Percentiles rank a stretch among this genome's conserved stretches.
Conservation (phyloP, 2,797 vertebrate genomes). For the Streptopelia turtur region DNA sequence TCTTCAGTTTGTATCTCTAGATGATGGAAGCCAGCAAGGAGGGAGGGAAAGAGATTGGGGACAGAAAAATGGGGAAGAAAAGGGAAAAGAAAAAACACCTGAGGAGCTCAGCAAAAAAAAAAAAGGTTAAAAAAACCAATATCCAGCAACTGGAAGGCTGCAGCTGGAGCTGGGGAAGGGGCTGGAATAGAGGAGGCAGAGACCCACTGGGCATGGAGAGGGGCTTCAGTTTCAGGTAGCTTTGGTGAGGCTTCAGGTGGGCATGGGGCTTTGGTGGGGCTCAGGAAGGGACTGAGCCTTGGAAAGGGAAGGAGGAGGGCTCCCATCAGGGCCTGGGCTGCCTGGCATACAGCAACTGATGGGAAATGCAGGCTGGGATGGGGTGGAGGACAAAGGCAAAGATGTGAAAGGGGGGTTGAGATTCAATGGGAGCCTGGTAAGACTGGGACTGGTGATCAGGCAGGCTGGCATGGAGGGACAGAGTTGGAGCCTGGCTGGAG, state of each 20-base stretch:
- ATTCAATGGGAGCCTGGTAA: not conserved
- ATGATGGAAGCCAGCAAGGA: not conserved
- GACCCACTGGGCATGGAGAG: not conserved
- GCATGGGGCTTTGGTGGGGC: not conserved
- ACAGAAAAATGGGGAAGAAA: not conserved
- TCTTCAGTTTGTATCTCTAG: not conserved
- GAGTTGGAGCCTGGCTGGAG: not conserved
- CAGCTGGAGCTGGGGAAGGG: not conserved
- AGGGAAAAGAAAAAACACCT: not conserved
- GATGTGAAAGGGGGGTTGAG: not conserved
- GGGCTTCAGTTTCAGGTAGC: not conserved
- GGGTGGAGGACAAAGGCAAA: not conserved
- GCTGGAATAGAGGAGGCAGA: not conserved
- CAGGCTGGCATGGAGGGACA: not conserved
- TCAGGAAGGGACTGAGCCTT: not conserved
- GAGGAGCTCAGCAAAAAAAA: not conserved
- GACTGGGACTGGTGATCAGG: not conserved
- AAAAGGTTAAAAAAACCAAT: not conserved
- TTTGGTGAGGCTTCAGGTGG: fast-evolving
- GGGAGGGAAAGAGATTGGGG: not conserved
- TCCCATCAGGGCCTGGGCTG: not conserved
- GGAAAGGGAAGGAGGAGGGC: not conserved
- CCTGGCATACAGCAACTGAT: fast-evolving
- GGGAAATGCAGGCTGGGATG: not conserved
- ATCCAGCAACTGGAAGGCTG: not conserved